Evolutionary conservation across 2,113 vertebrate genomes (phyloP).

Genomic region (Plotosus lineatus): DNA sequence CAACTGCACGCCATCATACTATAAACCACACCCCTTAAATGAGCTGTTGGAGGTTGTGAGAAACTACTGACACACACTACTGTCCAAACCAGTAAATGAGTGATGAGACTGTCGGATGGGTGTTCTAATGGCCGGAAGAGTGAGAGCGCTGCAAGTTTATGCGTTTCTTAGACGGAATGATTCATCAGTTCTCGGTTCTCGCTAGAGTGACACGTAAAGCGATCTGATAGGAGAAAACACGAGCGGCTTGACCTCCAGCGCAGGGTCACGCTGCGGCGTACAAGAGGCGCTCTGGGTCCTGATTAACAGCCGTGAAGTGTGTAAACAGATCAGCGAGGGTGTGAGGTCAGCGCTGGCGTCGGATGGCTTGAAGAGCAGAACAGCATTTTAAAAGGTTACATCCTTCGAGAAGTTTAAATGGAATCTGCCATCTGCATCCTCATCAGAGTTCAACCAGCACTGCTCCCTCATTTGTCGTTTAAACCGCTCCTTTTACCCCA

Average conservation of each 20-base stretch:
- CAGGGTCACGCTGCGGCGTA: slow-evolving; percentile 50
- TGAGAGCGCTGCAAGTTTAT: background rate
- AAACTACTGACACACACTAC: background rate
- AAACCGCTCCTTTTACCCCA: too few species aligned
- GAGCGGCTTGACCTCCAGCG: slow-evolving; percentile 61
- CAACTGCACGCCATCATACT: background rate
- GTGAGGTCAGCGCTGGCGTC: slow-evolving; percentile 24
- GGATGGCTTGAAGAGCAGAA: background rate
- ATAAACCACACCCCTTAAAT: background rate
- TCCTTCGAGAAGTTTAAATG: background rate
- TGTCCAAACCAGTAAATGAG: too few species aligned
- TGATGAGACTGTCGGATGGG: background rate
- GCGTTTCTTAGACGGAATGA: slow-evolving; percentile 46
- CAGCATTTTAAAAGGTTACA: background rate
- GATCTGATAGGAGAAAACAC: slow-evolving; percentile 64
- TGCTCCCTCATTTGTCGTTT: background rate
- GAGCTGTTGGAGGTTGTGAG: background rate
- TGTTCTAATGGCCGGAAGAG: background rate
- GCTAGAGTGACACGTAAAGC: slow-evolving; percentile 54
- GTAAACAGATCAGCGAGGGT: slow-evolving; percentile 52
- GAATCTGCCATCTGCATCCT: background rate
- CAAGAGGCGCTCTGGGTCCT: slow-evolving; percentile 18
- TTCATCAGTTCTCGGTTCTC: slow-evolving; percentile 49
- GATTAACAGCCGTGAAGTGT: slow-evolving; percentile 50
- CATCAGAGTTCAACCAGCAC: background rate